phyloP scores from a whole-genome alignment of 1,140 invertebrate genomes.

The Cardiocondyla obscurior region DNA sequence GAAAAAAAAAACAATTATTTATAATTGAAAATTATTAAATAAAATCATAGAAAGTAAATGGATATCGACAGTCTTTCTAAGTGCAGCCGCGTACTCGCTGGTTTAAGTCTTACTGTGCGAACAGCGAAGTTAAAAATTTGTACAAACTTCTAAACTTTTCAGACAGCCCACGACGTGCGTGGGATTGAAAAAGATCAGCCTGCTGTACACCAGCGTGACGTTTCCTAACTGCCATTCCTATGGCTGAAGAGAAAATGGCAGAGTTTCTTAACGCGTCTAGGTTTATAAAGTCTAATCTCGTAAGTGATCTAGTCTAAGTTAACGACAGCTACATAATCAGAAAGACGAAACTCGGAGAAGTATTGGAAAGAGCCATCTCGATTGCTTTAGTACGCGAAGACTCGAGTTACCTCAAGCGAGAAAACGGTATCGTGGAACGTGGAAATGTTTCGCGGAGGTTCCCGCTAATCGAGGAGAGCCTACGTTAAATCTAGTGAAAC shows the following conservation, averaged over 20 bases:
- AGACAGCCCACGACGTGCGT: background rate
- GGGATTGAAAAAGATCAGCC: slow-evolving; percentile 1
- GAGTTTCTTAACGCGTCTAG: slow-evolving; percentile 48
- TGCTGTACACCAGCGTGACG: slow-evolving; percentile 24
- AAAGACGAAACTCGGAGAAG: slow-evolving; percentile 27
- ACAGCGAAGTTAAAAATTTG: background rate
- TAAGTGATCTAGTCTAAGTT: slow-evolving; percentile 64
- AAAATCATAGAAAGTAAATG: background rate
- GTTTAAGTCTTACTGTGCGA: background rate
- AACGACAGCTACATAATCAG: slow-evolving; percentile 43
- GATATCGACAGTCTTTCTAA: background rate
- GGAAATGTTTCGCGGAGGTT: background rate
- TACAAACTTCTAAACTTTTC: background rate
- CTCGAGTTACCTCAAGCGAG: background rate
- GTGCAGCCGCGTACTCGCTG: background rate
- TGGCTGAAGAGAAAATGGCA: slow-evolving; percentile 55
- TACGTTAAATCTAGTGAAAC: background rate
- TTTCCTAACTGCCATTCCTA: slow-evolving; percentile 34
- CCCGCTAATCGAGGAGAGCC: background rate
- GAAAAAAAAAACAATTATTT: too few species aligned
- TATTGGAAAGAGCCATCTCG: slow-evolving; percentile 21
- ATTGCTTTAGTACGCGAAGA: slow-evolving; percentile 24
- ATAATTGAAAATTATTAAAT: background rate
- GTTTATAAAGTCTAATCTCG: slow-evolving; percentile 46
- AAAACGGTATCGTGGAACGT: slow-evolving; percentile 19